Percentiles rank a stretch among this genome's conserved stretches.
Conservation (phyloP, 2,797 vertebrate species). For the Antennarius maculatus region DNA sequence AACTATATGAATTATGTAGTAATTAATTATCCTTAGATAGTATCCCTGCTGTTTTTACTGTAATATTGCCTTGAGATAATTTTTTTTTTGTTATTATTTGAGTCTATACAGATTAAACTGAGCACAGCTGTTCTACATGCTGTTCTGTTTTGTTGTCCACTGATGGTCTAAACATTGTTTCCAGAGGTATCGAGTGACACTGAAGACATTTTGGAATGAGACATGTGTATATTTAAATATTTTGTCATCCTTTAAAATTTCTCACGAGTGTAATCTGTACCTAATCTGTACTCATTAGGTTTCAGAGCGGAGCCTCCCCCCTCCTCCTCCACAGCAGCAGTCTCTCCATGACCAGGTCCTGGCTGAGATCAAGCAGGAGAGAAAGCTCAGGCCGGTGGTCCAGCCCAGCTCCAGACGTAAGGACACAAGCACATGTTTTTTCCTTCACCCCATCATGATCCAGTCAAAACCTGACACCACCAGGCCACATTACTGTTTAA, state of each 20-base stretch:
- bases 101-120: too few relatives aligned
- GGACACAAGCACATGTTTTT: not conserved
- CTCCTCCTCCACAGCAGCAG: conserved; percentile 85
- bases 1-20: too few relatives aligned
- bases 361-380: conserved; percentile 91
- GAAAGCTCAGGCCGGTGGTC: conserved; percentile 88
- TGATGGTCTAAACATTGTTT: not conserved
- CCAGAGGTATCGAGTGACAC: not conserved
- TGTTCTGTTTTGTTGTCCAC: not conserved
- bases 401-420: conserved; percentile 69
- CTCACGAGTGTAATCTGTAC: not conserved
- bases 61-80: too few relatives aligned
- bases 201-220: not conserved
- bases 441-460: not conserved
- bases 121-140: not conserved
- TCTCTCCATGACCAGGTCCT: conserved; percentile 91
- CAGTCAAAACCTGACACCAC: not conserved
- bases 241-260: not conserved
- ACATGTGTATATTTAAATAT: not conserved
- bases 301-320: conserved; percentile 88
- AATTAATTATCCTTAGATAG: too few relatives aligned
- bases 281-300: conserved; percentile 73
- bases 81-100: too few relatives aligned
- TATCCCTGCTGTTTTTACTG: too few relatives aligned
- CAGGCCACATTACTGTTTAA: not conserved